phyloP scores from a whole-genome alignment of 2,113 vertebrate genomes.

The Danio rerio region DNA sequence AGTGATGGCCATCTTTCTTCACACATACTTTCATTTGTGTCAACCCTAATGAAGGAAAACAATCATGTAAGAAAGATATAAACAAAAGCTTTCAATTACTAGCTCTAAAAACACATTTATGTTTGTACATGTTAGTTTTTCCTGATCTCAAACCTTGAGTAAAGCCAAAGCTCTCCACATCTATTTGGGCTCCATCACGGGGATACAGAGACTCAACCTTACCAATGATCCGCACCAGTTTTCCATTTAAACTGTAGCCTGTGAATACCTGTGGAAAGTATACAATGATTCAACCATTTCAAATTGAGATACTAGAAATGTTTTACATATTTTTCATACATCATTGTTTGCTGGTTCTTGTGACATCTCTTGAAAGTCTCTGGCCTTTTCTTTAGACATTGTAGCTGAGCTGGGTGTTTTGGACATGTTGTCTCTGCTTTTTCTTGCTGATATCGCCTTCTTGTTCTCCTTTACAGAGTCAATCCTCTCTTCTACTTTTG shows the following conservation, averaged over 20 bases:
- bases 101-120: not conserved
- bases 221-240: conserved; percentile 83
- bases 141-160: conserved; percentile 78
- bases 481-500: conserved; percentile 30
- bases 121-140: not conserved
- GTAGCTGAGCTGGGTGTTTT: conserved; percentile 40
- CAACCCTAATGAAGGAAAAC: conserved; percentile 71
- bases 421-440: conserved; percentile 59
- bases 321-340: too few species aligned
- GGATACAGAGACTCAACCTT: conserved; percentile 81
- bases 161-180: conserved; percentile 83
- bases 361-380: not conserved
- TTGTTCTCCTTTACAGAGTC: conserved; percentile 55
- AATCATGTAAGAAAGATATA: not conserved
- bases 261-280: conserved; percentile 71
- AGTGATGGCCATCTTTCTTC: conserved; percentile 86
- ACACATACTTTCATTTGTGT: conserved; percentile 84
- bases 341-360: conserved; percentile 62
- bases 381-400: conserved; percentile 3
- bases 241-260: conserved; percentile 85
- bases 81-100: not conserved
- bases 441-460: conserved; percentile 38
- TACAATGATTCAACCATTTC: not conserved
- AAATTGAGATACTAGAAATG: not conserved
- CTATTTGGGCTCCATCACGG: conserved; percentile 87